Base-by-base conservation (phyloP, 2,888 invertebrate genomes). In the Caenorhabditis sp. region DNA sequence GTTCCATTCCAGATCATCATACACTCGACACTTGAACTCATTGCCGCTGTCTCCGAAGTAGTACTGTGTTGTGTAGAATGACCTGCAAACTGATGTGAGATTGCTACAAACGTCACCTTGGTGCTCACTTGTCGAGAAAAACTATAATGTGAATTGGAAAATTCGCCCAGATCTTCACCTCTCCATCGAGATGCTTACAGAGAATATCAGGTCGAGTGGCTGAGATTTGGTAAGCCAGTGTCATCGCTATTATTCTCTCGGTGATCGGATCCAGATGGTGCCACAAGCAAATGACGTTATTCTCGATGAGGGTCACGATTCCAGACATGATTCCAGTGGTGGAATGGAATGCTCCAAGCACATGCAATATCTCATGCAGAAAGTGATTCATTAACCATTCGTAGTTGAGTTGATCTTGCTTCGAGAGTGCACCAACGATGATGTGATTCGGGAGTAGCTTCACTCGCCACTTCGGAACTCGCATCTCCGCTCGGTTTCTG, bases 281-380 rank as follows among this genome's bases (percentile, higher is more conserved):
- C n/a, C n/a, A n/a, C 26, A 73, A 16, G 2, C n/a, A n/a, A 35
- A 51, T 51, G 8, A n/a, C 12, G n/a, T 41, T n/a, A 6, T 63
- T 35, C 1, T 61, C 26, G 51, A 73, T 49, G 12, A 73, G 24
- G 0, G 28, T 1, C 24, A 61, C 35, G 2, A 49, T 35, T 31
- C 72, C 72, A 1, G 72, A 73, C 72, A 73, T 73, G 31, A 73
- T 31, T 35, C 72, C 72, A 7, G 8, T 12, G 2, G 35, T 24
- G 0, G 47, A 8, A 19, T 73, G 72, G 19, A 5, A 73, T 4
- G 61, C 59, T 24, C 73, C 73, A 41, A 73, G 31, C 73, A 51
- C 19, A 22, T 73, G 73, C n/a, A 61, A 47, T 3, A 73, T n/a
- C 38, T 73, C 73, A 26, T 73, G 73, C 1, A 73, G 26, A 22